Evolutionary conservation across 2,888 invertebrate species (phyloP), one percentile per base, ranked within the genome.

Genomic region (Trypoxylon attenuatum): DNA sequence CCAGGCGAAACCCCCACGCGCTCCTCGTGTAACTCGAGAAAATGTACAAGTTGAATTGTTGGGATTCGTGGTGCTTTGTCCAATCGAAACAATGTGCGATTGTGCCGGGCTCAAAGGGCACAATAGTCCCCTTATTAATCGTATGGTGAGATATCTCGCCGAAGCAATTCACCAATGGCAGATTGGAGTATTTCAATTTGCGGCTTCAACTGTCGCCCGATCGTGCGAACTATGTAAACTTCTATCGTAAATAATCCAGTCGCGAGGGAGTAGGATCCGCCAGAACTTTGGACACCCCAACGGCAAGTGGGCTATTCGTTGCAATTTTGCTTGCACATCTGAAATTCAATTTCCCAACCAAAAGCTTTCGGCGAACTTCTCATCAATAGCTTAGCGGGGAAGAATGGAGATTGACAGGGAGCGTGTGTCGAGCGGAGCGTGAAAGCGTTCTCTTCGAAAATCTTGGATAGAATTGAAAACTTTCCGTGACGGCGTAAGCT

Each of bases 401-500:
- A 70, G 69, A 70, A 64, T 68, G 59, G 68, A 67, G 65, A 72
- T 78, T 67, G 64, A 73, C 73, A 68, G 72, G 42, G 61, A 67
- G 53, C 58, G 55, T 42, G 38, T 21, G 49, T 10, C n/a, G 38
- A 16, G 10, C 27, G 23, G 13, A 41, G 23, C 66, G 53, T 47
- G 53, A 59, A 67, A 67, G 45, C 47, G 67, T 47, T 56, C 41
- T 42, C 60, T 50, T 25, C 43, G 55, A 60, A n/a, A 56, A 56
- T 60, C 60, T 66, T 33, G 45, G 46, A 46, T 39, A 33, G 46
- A 64, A 64, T 39, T 41, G 51, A 54, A 63, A 77, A 77, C 73
- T 76, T 78, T 69, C 66, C n/a, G 45, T 73, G 71, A 74, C 74
- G 71, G 60, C 60, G 81, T 74, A 77, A 82, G 77, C 76, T 64